Evolutionary conservation across 2,888 invertebrate genomes (phyloP), one percentile per base, ranked within the genome.

Genomic region (Harmothoe impar): DNA sequence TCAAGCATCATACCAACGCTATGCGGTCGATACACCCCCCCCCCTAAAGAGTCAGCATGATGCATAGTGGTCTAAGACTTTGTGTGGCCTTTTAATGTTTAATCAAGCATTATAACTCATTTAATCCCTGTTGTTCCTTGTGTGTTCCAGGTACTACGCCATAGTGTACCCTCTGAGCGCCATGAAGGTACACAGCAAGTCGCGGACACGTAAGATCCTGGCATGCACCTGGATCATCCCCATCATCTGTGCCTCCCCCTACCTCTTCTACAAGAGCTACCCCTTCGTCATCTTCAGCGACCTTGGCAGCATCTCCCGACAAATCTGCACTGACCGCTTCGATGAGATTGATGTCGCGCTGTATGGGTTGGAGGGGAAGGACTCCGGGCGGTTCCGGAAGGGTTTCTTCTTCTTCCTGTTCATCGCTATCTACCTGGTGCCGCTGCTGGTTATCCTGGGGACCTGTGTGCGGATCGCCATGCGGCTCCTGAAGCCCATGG

Each of bases 101-200:
- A n/a, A n/a, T n/a, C n/a, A n/a, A n/a, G n/a, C n/a, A n/a, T n/a
- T n/a, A n/a, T n/a, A n/a, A n/a, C n/a, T n/a, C n/a, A n/a, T n/a
- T n/a, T 43, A 43, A 43, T 43, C 43, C 43, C 43, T 10, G 43
- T 43, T 43, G 5, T n/a, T 43, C 43, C 43, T 43, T 43, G 10
- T 43, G 43, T 43, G 43, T 94, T 94, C 20, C 94, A 96, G 96
- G 91, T 96, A 96, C 91, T 96, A 96, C 92, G 96, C 96, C 33
- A 96, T 96, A 20, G 96, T 96, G 0, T 95, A 96, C 91, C 96
- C 96, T 0, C 93, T 96, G 77, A 81, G 95, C 35, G 95, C 96
- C 31, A 94, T 96, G 93, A 95, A 94, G 90, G 93, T 95, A 29
- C 94, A 94, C 93, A 94, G 94, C 91, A 95, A 94, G 92, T 94